A percentile compares a stretch with the other conserved stretches of the same genome.
These are phyloP conservation scores for Danio kyathit DNA, from an alignment of 2,797 vertebrate species.

Conservation along the genomic window DNA sequence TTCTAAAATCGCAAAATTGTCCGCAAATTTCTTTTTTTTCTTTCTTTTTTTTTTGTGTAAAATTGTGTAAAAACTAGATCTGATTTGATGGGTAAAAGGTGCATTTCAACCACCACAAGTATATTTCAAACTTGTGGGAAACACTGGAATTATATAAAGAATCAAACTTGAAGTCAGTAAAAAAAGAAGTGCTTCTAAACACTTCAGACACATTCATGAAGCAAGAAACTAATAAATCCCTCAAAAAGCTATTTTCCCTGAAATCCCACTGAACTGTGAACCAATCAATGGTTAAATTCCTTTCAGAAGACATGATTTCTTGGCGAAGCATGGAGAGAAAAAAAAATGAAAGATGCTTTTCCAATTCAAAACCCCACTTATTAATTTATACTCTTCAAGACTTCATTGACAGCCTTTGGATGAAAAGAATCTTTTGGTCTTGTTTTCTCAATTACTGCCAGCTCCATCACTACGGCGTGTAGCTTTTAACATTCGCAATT, in stretches of 20 bases:
- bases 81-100: no score
- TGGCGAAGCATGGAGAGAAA: constrained; percentile 46
- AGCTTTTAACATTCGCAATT: constrained; percentile 16
- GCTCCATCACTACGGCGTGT: neutral
- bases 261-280: constrained; percentile 64
- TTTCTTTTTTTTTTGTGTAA: no score
- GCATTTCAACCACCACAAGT: no score
- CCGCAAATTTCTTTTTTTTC: no score
- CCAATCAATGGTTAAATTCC: constrained; percentile 64
- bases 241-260: constrained; percentile 31
- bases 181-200: neutral
- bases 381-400: constrained; percentile 62
- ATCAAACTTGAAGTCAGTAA: no score
- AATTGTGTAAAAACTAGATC: no score
- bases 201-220: constrained; percentile 9
- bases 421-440: constrained; percentile 44
- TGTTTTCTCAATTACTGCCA: constrained; percentile 64
- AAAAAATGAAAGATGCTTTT: constrained; percentile 51
- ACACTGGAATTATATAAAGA: no score
- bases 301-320: constrained; percentile 49
- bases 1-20: no score
- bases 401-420: constrained; percentile 59
- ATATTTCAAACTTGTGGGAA: no score
- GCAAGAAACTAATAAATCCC: neutral
- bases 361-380: constrained; percentile 51